Evolutionary conservation across 2,797 vertebrate genomes (phyloP), one percentile per base, ranked within the genome.

Genomic region (Anomalospiza imberbis): DNA sequence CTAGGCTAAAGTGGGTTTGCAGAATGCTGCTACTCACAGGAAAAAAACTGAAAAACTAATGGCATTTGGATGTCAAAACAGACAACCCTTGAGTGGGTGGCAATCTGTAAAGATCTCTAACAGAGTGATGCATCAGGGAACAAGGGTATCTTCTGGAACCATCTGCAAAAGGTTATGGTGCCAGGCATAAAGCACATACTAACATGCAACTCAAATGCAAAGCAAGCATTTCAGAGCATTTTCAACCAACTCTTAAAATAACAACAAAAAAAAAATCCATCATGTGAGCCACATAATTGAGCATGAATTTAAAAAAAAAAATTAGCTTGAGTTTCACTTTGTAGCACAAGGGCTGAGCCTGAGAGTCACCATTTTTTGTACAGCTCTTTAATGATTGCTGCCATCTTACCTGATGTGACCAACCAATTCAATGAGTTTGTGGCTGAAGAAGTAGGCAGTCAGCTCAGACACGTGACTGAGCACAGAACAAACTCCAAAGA

Each of bases 381-480:
- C 0, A 71, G 25, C 11, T 26, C 47, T 89, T 24, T 29, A 66
- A 28, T 4, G n/a, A 74, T 4, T 24, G 58, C n/a, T 62, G 36
- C 19, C 20, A 38, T 48, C 89, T 98, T 96, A 99, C 99, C 99
- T 98, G 98, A 99, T 98, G 80, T 99, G 99, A 93, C 99, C 99
- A 29, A 99, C 98, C 81, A 99, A 93, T 96, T 99, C 99, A 82
- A 99, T 99, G 93, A 99, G 97, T 95, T 99, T 99, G 98, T 99
- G 99, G 97, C 99, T 99, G 96, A 99, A 99, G 97, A 99, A 99
- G 95, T 99, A 99, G 16, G 99, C 98, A 1, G 98, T 98, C 67
- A 99, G 98, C 97, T 99, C 99, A 0, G 99, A 99, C 60, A 99
- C 80, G 1, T 99, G 99, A 94, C 99, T 99, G 58, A 99, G 98